Base-by-base conservation (phyloP, 2,888 invertebrate species). In the Drosophila stalkeri region DNA sequence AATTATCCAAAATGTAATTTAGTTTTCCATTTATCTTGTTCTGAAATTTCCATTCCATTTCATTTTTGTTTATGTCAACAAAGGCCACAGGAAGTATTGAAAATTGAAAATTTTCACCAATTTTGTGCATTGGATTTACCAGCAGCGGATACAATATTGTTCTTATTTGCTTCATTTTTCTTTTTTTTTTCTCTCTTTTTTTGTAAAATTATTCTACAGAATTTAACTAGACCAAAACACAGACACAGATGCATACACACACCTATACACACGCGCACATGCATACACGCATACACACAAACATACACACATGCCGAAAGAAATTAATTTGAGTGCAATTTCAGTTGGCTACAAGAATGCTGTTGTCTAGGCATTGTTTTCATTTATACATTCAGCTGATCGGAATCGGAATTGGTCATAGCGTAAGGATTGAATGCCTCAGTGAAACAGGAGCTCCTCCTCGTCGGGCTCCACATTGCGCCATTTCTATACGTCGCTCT, bases 401-500 rank as follows among this genome's bases (percentile, higher is more conserved):
- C 49, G 49, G 49, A 62, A 60, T 62, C 39, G 72, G 49, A 65
- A 65, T 80, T 80, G 77, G 79, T 77, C 70, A 60, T 56, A 73
- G 76, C 55, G 52, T 59, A 41, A 60, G 72, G 63, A 66, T 52
- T 35, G 57, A 70, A 54, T 72, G 49, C 20, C 61, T 90, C 81
- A 92, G 76, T 91, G 90, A 75, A 91, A 90, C 55, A 91, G 77
- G 65, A 90, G 81, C 79, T 90, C 86, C 68, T 89, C 87, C 62
- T 89, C 84, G 55, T 91, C 91, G 75, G 79, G 85, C 71, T 91
- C 92, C 85, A 86, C 84, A 72, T 91, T 90, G 82, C 86, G 87
- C 89, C 89, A 89, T 49, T 91, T 90, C 93, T 93, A 93, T 92
- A 93, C 93, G 77, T 93, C 93, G 77, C 93, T 93, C 79, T 93